Evolutionary conservation across 2,113 vertebrate genomes (phyloP).

Genomic region (Accipiter virgatus): DNA sequence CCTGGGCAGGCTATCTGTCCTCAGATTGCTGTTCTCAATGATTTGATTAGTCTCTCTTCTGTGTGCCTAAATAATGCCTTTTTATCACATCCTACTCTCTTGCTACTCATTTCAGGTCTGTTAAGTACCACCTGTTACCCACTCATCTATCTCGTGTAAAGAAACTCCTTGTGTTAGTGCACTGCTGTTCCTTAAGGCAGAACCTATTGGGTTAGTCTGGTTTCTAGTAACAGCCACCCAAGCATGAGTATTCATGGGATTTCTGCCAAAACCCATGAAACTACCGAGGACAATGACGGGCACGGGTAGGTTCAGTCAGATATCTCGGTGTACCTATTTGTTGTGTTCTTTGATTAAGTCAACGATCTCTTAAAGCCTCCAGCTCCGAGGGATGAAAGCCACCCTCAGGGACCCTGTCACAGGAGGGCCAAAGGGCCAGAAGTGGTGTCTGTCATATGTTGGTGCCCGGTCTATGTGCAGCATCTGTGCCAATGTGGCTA

Average conservation of each 20-base stretch:
- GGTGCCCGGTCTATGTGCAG: background rate
- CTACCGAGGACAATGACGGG: background rate
- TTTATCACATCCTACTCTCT: slow-evolving; percentile 28
- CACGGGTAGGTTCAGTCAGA: background rate
- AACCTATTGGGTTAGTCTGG: background rate
- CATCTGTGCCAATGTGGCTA: background rate
- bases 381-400: background rate
- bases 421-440: background rate
- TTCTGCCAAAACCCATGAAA: background rate
- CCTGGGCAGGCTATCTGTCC: background rate
- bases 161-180: background rate
- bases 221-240: background rate
- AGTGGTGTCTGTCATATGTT: background rate
- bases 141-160: background rate
- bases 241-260: background rate
- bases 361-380: background rate
- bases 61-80: background rate
- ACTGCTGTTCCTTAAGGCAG: background rate
- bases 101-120: background rate
- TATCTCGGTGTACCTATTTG: background rate
- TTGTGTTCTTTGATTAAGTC: background rate
- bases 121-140: background rate
- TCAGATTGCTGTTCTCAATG: background rate
- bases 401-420: background rate
- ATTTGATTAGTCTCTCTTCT: background rate